Base-by-base conservation (phyloP, 1,140 invertebrate genomes). In the Drosophila simulans region DNA sequence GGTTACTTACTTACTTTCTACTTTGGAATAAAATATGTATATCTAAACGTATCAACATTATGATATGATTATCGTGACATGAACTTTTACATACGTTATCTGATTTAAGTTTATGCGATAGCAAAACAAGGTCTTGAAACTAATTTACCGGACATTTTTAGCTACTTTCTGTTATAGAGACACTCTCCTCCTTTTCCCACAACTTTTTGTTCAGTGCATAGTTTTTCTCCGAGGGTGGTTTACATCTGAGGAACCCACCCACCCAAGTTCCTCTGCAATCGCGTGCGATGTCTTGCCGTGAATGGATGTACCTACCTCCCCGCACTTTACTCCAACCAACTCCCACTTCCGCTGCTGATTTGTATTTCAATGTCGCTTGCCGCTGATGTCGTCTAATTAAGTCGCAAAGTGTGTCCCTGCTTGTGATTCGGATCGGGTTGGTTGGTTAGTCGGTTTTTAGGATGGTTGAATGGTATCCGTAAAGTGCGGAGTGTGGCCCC, bases 341-440 rank as follows among this genome's bases (percentile, higher is more conserved):
- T 31, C 27, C 45, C 42, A n/a, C 34, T 40, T n/a, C 22, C 31
- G n/a, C 20, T 12, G 22, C 52, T 57, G 53, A 71, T 74, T 49
- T 48, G 59, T 60, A 35, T 62, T 48, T 63, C 66, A 76, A 76
- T 86, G 48, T 62, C 68, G 68, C 43, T 20, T 57, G 65, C 27
- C 43, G 46, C 35, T 56, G 74, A 72, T 80, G 82, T 79, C 65
- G 64, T 82, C 82, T 86, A 88, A 86, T 86, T 86, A 86, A 86
- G 83, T 86, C 83, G 83, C 82, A 78, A 88, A 86, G 78, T 86
- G 82, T 86, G 82, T 82, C 69, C 83, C 83, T 82, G 82, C 64
- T 86, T 70, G 68, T 46, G 68, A 69, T 42, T 48, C 46, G 51
- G 31, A 71, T 58, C 76, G 62, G 65, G 54, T 45, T 60, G 68